Base-by-base conservation (phyloP, 2,113 vertebrate species). In the Leucosticte australis region DNA sequence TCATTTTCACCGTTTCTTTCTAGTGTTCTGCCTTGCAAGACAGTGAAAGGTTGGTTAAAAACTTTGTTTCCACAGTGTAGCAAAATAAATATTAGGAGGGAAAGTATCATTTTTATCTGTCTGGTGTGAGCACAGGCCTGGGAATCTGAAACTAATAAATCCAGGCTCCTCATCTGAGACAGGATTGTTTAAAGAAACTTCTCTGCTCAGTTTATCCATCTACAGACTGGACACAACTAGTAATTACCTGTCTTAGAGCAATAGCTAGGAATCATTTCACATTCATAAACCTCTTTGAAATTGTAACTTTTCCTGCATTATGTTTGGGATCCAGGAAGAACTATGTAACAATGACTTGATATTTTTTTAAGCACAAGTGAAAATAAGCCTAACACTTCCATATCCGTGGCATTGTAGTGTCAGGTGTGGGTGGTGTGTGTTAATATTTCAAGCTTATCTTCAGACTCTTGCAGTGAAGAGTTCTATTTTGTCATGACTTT, bases 171-270 rank as follows among this genome's bases (percentile, higher is more conserved):
- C 35, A 27, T 63, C 9, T 49, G 52, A 75, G 83, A 42, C 27
- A 83, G 47, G 17, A 30, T 75, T 27, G 53, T 92, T 92, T 86
- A 67, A 91, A 95, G 42, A 65, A 89, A 70, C 41, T 87, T 89
- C 49, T 83, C 28, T 83, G 37, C 64, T 90, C n/a, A 39, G 24
- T 94, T 81, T 87, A 68, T 81, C 65, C 19, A 33, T 74, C 60
- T 91, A 7, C 76, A 77, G 76, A 46, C 28, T 64, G 69, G 60
- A 46, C 28, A 68, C 24, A 57, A 22, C 49, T 44, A 35, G 18
- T 83, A 83, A 64, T 53, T 42, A 53, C 27, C 20, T 90, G 49
- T 63, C 21, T 56, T 63, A 26, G 42, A 81, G 57, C 57, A 69
- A 23, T 6, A 78, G 27, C 8, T 71, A 15, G 53, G 24, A 64